Evolutionary conservation across 1,140 invertebrate genomes (phyloP), one percentile per base, ranked within the genome.

Genomic region (Lethrus apterus): DNA sequence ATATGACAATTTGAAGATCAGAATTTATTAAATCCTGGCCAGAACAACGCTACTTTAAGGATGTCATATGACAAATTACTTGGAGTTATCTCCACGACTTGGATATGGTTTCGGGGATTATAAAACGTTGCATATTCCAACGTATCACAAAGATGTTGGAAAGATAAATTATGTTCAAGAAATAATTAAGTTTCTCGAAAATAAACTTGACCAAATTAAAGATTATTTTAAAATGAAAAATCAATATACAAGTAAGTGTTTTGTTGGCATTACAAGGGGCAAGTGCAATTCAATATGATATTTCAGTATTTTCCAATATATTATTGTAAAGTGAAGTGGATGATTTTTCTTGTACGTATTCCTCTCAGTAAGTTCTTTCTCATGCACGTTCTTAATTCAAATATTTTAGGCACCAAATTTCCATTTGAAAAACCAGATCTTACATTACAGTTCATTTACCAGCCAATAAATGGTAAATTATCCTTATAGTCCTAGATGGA

Each of bases 221-320:
- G 38, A 51, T 15, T 48, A 62, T 24, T 57, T 56, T 41, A 52
- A 62, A 29, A 41, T 51, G 13, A 64, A 62, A 38, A 61, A 62
- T 31, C 42, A 62, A 23, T 68, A 55, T 44, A 45, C 65, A 15
- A 52, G n/a, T n/a, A n/a, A n/a, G 47, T 13, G 40, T 46, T 17
- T 46, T 68, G 15, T 48, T 61, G n/a, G 51, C 55, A 10, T 24
- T 46, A n/a, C 54, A 59, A 46, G 44, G 50, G 4, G 31, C 41
- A 31, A 56, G 51, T 35, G 51, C 66, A 23, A 31, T 68, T 4
- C 64, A 67, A 55, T 67, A 64, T 52, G 63, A 68, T 47, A 47
- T 42, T 42, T 35, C 48, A 13, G 50, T 45, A n/a, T 65, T 61
- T 36, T 52, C 46, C 21, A 59, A 58, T 45, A 55, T 57, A 14